Evolutionary conservation across 64 coral and sea anemone genomes (phyloP), one percentile per base, ranked within the genome.

Genomic region (Porites australiensis): DNA sequence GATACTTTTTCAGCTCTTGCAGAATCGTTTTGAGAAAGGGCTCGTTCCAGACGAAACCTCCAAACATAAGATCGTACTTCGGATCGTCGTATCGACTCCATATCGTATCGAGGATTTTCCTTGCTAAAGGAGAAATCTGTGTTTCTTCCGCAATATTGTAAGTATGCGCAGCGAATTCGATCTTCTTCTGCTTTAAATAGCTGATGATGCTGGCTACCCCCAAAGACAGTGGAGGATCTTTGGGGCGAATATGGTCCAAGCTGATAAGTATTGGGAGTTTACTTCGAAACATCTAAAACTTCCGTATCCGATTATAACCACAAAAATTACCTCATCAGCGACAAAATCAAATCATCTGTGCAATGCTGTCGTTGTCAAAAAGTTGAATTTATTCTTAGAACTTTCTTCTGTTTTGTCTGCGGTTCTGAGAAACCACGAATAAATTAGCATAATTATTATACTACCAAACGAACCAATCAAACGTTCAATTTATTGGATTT

Each of bases 11-110:
- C n/a, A 88, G 86, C 20, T 72, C 68, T 8, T 20, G 13, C 2
- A 75, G 55, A 13, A 88, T 75, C 21, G 8, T 75, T 55, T 88
- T 72, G 13, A 88, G n/a, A 45, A 75, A 88, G 2, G 67, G 68
- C 72, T 88, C 86, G 15, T 88, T 88, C 86, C 86, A 88, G 37
- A 88, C 72, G 72, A 88, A 88, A 14, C 68, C 86, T 11, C 86
- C 86, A 75, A 88, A 74, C 51, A 72, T 60, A 18, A 88, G 55
- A 60, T 88, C 86, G 53, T 72, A 74, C 43, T 75, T 72, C 8
- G 86, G 13, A 65, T 83, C 80, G 18, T 83, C 76, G 70, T 59
- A 75, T 3, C 61, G 68, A 0, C 70, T 46, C 86, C 86, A 75
- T 43, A 88, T 52, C 1, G 16, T 59, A 20, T 88, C 86, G 55